Conservation (phyloP, 1,140 invertebrate species). For the Hestina assimilis region DNA sequence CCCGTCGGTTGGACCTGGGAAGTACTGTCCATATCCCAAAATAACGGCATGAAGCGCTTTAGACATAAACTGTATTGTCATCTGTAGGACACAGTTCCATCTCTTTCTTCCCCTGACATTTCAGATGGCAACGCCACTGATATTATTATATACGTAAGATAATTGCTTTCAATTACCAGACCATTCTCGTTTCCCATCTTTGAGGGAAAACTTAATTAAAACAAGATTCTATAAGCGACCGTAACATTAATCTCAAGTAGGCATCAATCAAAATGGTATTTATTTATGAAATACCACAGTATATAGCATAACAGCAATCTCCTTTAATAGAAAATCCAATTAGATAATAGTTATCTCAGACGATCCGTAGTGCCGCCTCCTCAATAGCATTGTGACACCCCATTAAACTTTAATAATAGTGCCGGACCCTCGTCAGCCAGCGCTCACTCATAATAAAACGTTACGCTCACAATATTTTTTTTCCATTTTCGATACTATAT, state of each 20-base stretch:
- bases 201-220: too few relatives aligned
- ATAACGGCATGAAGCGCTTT: too few relatives aligned
- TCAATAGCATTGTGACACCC: slow-evolving; percentile 21
- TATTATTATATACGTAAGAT: too few relatives aligned
- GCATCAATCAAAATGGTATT: background rate
- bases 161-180: too few relatives aligned
- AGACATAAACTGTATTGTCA: too few relatives aligned
- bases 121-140: too few relatives aligned
- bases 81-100: too few relatives aligned
- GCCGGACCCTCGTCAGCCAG: slow-evolving; percentile 33
- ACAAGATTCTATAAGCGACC: background rate
- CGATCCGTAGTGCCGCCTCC: slow-evolving; percentile 6
- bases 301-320: background rate
- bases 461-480: slow-evolving; percentile 9
- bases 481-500: slow-evolving; percentile 20
- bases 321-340: slow-evolving; percentile 10
- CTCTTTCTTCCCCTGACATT: too few relatives aligned
- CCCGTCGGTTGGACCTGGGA: too few relatives aligned
- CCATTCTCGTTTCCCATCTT: too few relatives aligned
- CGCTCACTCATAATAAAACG: slow-evolving; percentile 21
- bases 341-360: slow-evolving; percentile 23
- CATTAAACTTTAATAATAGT: slow-evolving; percentile 34
- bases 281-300: slow-evolving; percentile 2
- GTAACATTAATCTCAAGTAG: background rate
- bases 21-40: too few relatives aligned